A percentile compares a stretch with the other conserved stretches of the same genome.
phyloP scores from a whole-genome alignment of 2,888 invertebrate genomes.

The Chrysodeixis includens region DNA sequence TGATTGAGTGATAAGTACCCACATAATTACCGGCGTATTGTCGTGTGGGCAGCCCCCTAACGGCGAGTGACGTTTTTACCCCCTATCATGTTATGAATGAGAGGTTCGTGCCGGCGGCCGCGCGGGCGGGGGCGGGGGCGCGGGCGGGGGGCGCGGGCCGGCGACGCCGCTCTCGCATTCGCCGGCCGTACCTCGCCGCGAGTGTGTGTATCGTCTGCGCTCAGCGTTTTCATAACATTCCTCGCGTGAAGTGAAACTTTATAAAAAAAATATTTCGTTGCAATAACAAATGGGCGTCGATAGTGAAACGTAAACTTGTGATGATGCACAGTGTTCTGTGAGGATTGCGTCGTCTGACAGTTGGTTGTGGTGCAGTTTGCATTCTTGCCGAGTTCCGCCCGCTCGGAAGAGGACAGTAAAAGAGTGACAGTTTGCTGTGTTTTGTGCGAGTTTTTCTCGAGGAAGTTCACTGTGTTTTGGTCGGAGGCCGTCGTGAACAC shows the following conservation, averaged over 20 bases:
- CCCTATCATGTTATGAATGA: slow-evolving; percentile 85
- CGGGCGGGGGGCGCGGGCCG: slow-evolving; percentile 62
- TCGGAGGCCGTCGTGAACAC: slow-evolving; percentile 77
- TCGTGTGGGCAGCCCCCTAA: slow-evolving; percentile 70
- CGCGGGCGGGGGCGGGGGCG: slow-evolving; percentile 53
- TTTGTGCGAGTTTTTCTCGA: slow-evolving; percentile 75
- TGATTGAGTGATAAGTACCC: slow-evolving; percentile 65
- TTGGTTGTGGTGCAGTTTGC: slow-evolving; percentile 71
- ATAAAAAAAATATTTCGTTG: slow-evolving; percentile 74
- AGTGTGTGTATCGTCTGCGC: slow-evolving; percentile 58
- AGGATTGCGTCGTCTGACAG: slow-evolving; percentile 61
- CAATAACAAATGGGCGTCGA: slow-evolving; percentile 84
- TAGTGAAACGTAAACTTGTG: slow-evolving; percentile 85
- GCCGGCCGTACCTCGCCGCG: slow-evolving; percentile 79
- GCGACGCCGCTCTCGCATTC: slow-evolving; percentile 73
- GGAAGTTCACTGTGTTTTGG: slow-evolving; percentile 72
- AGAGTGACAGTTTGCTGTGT: slow-evolving; percentile 82
- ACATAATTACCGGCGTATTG: slow-evolving; percentile 71
- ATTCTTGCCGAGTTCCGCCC: slow-evolving; percentile 72
- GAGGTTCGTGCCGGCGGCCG: slow-evolving; percentile 63
- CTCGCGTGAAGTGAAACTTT: slow-evolving; percentile 85
- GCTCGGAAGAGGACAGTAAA: slow-evolving; percentile 73
- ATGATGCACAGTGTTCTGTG: slow-evolving; percentile 79
- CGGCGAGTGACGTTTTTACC: slow-evolving; percentile 72
- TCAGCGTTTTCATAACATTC: slow-evolving; percentile 64